These are phyloP conservation scores for Leucophenga maculata DNA, from an alignment of 2,888 invertebrate genomes.

Conservation along the genomic window DNA sequence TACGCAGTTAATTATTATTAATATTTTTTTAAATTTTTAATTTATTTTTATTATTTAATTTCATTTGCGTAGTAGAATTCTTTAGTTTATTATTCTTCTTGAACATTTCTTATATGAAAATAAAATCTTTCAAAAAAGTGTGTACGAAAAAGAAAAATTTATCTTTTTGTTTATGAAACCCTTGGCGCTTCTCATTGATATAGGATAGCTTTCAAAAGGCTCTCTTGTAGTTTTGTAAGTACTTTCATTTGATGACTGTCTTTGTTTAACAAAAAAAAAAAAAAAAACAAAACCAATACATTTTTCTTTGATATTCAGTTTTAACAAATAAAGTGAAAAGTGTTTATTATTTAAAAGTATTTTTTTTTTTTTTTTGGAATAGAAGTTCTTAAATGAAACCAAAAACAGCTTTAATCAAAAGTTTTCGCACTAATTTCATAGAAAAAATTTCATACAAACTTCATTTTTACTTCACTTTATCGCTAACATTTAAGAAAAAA, in stretches of 20 bases:
- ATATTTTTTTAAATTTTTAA: slow-evolving; percentile 30
- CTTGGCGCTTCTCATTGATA: slow-evolving; percentile 72
- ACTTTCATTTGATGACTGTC: slow-evolving; percentile 71
- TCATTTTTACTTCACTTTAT: slow-evolving; percentile 15
- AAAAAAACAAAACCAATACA: slow-evolving; percentile 32
- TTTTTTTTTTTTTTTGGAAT: not conserved
- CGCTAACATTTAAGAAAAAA: not conserved
- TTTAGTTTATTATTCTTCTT: slow-evolving; percentile 17
- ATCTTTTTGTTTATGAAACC: slow-evolving; percentile 80
- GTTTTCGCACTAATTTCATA: slow-evolving; percentile 18
- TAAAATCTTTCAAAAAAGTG: slow-evolving; percentile 34
- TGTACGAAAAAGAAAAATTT: slow-evolving; percentile 79
- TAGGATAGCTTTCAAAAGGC: slow-evolving; percentile 73
- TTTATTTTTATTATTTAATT: slow-evolving; percentile 25
- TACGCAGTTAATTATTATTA: slow-evolving; percentile 55
- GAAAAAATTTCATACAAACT: slow-evolving; percentile 17
- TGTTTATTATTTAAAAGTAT: not conserved
- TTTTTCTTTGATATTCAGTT: slow-evolving; percentile 3
- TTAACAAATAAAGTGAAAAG: slow-evolving; percentile 19
- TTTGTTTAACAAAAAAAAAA: slow-evolving; percentile 58
- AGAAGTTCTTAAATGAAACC: not conserved
- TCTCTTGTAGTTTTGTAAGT: slow-evolving; percentile 73
- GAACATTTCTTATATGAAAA: slow-evolving; percentile 33
- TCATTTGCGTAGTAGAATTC: slow-evolving; percentile 15
- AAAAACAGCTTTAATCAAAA: not conserved